Evolutionary conservation across 1,140 invertebrate genomes (phyloP).

Genomic region (Cryptotermes secundus): DNA sequence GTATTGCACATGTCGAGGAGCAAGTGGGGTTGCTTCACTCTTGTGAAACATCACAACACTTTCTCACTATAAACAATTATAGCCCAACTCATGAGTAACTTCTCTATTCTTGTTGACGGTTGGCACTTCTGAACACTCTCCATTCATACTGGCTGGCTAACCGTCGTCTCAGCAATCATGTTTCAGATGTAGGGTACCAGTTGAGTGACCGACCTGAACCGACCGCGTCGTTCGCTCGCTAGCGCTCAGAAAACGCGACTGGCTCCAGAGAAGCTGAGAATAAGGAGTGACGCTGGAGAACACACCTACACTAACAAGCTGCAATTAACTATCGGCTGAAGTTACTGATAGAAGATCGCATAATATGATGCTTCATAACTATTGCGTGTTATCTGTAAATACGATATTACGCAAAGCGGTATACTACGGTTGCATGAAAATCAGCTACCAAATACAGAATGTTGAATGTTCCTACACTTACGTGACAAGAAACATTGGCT

Average conservation of each 20-base stretch:
- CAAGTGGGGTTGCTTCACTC: neutral
- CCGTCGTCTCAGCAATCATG: neutral
- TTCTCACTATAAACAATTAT: neutral
- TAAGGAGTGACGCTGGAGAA: neutral
- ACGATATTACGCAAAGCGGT: no score
- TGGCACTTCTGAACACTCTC: neutral
- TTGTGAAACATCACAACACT: neutral
- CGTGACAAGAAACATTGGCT: no score
- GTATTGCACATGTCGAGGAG: neutral
- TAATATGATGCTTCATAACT: no score
- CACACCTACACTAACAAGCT: neutral
- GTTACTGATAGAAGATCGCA: no score
- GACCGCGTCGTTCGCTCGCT: neutral
- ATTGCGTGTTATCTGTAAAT: no score
- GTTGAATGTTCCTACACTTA: no score
- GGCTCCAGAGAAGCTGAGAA: neutral
- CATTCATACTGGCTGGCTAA: neutral
- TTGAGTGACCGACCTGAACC: neutral
- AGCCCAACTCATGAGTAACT: neutral
- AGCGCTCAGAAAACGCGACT: neutral
- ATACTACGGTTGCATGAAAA: no score
- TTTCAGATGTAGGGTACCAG: neutral
- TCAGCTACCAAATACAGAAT: no score
- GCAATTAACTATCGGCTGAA: no score
- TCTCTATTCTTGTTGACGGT: neutral